phyloP scores from a whole-genome alignment of 2,113 vertebrate genomes.

The Callipepla squamata region DNA sequence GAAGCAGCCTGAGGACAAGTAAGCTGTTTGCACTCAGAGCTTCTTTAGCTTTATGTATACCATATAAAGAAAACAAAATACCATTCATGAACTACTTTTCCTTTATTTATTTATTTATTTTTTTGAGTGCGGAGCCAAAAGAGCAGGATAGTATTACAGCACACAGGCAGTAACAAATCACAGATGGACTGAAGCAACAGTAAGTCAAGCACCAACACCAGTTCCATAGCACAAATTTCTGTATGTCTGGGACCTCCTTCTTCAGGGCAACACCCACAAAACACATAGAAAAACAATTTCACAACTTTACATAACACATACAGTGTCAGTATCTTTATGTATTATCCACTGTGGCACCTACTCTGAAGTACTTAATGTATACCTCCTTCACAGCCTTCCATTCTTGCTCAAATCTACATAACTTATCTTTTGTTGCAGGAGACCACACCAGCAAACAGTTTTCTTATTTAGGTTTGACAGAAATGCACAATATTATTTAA shows the following conservation, averaged over 20 bases:
- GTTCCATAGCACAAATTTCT: background rate
- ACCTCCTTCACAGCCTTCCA: background rate
- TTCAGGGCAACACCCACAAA: background rate
- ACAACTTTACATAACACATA: background rate
- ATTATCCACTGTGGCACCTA: background rate
- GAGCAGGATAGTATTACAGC: background rate
- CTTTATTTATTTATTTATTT: background rate
- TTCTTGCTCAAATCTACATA: background rate
- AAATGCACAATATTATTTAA: rapidly evolving
- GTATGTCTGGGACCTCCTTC: background rate
- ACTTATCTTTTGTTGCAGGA: too few species aligned
- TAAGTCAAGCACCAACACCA: background rate
- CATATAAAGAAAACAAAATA: background rate
- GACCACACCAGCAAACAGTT: background rate
- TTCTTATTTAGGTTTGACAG: background rate
- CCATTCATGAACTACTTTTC: background rate
- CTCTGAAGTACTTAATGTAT: background rate
- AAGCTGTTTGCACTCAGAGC: background rate
- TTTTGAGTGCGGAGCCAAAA: background rate
- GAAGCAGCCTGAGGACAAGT: background rate
- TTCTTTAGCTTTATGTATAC: background rate
- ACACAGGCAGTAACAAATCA: background rate
- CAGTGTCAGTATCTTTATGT: background rate
- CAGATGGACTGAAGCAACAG: background rate
- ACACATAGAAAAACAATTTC: background rate